Percentiles rank a stretch among this genome's conserved stretches.
Evolutionary conservation across 2,888 invertebrate genomes (phyloP).

Genomic region (Eupeodes latifasciatus): DNA sequence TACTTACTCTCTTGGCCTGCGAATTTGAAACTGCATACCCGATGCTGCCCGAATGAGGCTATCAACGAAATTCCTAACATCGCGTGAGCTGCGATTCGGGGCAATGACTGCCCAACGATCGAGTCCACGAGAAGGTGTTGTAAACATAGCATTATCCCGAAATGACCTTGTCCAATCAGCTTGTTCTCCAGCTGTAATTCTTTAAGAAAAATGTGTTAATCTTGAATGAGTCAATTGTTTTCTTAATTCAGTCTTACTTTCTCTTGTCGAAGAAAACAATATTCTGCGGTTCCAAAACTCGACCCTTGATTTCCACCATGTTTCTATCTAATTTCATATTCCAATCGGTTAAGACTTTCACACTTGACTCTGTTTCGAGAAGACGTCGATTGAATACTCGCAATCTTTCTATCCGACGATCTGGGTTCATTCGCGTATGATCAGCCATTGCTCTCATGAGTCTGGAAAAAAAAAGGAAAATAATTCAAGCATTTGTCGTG

Average conservation of each 20-base stretch:
- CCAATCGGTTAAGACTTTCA: constrained; percentile 89
- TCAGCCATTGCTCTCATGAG: constrained; percentile 89
- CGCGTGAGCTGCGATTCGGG: constrained; percentile 79
- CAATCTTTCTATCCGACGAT: constrained; percentile 88
- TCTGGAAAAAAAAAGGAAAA: constrained; percentile 73
- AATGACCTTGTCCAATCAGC: constrained; percentile 93
- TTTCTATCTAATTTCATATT: constrained; percentile 87
- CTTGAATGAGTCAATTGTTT: not conserved
- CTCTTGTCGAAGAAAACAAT: constrained; percentile 85
- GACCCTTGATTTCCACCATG: constrained; percentile 88
- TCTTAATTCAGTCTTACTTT: constrained; percentile 77
- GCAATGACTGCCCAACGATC: constrained; percentile 84
- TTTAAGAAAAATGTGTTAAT: constrained; percentile 38
- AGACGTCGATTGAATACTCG: constrained; percentile 88
- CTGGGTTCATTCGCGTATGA: constrained; percentile 92
- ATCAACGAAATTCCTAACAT: constrained; percentile 80
- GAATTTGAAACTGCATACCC: constrained; percentile 84
- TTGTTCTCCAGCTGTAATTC: constrained; percentile 84
- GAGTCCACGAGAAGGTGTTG: constrained; percentile 81
- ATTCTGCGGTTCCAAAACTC: constrained; percentile 87
- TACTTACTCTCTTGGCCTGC: constrained; percentile 83
- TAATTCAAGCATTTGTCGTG: not conserved
- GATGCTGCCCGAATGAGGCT: constrained; percentile 83
- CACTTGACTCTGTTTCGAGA: constrained; percentile 84
- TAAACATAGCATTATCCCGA: constrained; percentile 85